A percentile compares a stretch with the other conserved stretches of the same genome.
phyloP scores from a whole-genome alignment of 2,797 vertebrate species.

The Rhinichthys osculus region DNA sequence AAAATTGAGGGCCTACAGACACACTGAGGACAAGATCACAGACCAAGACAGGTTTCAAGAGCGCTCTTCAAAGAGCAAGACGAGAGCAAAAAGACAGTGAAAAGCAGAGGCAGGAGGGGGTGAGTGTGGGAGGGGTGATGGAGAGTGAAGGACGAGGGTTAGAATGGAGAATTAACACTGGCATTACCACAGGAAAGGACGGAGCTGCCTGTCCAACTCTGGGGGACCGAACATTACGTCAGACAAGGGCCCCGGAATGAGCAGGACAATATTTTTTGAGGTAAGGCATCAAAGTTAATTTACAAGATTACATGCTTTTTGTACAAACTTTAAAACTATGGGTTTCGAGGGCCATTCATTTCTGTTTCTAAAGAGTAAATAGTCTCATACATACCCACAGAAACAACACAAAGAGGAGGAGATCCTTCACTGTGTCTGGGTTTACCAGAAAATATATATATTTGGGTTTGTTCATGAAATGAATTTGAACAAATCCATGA shows the following conservation, averaged over 20 bases:
- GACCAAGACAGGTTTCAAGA: constrained; percentile 22
- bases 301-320: neutral
- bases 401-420: neutral
- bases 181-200: constrained; percentile 24
- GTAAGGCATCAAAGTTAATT: constrained; percentile 63
- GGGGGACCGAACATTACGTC: constrained; percentile 34
- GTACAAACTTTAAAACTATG: neutral
- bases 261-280: constrained; percentile 77
- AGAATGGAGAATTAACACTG: constrained; percentile 29
- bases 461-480: neutral
- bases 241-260: constrained; percentile 67
- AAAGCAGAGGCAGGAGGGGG: constrained; percentile 8
- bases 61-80: neutral
- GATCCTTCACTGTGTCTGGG: neutral
- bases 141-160: neutral
- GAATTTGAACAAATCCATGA: constrained; percentile 2
- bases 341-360: neutral
- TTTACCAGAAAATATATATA: neutral
- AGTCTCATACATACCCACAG: neutral
- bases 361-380: neutral
- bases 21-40: neutral
- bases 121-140: constrained; percentile 9
- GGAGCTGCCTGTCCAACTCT: constrained; percentile 9
- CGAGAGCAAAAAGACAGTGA: neutral
- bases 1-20: neutral